Evolutionary conservation across 2,797 vertebrate genomes (phyloP), one percentile per base, ranked within the genome.

Genomic region (Zenarchopterus dispar): DNA sequence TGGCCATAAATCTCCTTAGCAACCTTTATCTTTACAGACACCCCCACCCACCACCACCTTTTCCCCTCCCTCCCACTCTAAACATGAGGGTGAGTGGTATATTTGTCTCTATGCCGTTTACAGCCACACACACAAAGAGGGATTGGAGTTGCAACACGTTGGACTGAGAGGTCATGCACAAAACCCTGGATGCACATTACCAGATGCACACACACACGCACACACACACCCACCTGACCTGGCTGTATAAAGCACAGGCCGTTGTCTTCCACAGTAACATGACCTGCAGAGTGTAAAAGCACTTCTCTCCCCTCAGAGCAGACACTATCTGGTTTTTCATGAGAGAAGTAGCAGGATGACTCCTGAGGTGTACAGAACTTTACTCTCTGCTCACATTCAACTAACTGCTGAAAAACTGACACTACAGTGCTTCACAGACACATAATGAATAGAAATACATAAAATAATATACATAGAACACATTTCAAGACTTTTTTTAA

Each of bases 131-230:
- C 68, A 59, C 59, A 64, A 51, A 64, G 42, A 43, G 66, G 62
- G 55, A 52, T 58, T 42, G 49, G 53, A 62, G 39, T 46, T 28
- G 0, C 26, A 48, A 58, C 48, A 70, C 67, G 76, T 73, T 56
- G 57, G 67, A 79, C 62, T 71, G 44, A 73, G 73, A 47, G 80
- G 76, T 81, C 75, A 82, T 53, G 75, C 64, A 77, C 74, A 78
- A 41, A 75, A 75, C 84, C 70, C 67, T 71, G 58, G 63, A 58
- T 47, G 31, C 17, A 52, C 47, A 36, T 42, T 16, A 21, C 50
- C 42, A 51, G 23, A 67, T 43, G 50, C 4, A 54, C 41, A 41
- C 53, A 63, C 39, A 54, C 19, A 54, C 31, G 31, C 49, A 60
- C 39, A 50, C 19, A 41, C 49, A 42, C 50, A 76, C 52, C 56